These are phyloP conservation scores for Megaleporinus macrocephalus DNA, from an alignment of 2,113 vertebrate species.

Conservation along the genomic window DNA sequence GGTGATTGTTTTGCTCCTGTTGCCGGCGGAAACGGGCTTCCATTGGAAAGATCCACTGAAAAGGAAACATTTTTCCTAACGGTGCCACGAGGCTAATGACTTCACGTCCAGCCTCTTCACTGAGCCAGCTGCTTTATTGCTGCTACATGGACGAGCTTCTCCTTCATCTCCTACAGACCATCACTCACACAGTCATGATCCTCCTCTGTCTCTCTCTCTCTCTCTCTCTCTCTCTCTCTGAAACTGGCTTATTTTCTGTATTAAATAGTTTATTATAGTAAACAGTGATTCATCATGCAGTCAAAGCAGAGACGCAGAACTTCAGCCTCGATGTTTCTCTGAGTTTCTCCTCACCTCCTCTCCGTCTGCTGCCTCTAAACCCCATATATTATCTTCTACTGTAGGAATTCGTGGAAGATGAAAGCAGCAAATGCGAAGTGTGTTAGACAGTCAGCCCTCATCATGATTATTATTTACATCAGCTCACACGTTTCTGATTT, in stretches of 20 bases:
- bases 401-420: background rate
- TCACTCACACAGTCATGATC: background rate
- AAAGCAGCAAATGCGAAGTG: background rate
- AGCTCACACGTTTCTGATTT: background rate
- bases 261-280: background rate
- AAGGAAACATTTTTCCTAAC: background rate
- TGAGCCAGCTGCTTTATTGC: constrained; percentile 13
- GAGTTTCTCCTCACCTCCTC: background rate
- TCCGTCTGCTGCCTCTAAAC: background rate
- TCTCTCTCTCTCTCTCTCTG: no score
- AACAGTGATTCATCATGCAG: background rate
- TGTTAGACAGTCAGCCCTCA: background rate
- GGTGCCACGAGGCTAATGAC: background rate
- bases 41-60: background rate
- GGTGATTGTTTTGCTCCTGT: no score
- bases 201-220: background rate
- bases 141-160: constrained; percentile 1
- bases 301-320: background rate
- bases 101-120: background rate
- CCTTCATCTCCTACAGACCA: background rate
- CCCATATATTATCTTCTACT: no score
- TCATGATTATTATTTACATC: background rate
- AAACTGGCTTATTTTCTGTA: background rate
- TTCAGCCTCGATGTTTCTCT: background rate
- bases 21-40: no score